phyloP scores from a whole-genome alignment of 2,113 vertebrate genomes.

The Gobiocypris rarus region DNA sequence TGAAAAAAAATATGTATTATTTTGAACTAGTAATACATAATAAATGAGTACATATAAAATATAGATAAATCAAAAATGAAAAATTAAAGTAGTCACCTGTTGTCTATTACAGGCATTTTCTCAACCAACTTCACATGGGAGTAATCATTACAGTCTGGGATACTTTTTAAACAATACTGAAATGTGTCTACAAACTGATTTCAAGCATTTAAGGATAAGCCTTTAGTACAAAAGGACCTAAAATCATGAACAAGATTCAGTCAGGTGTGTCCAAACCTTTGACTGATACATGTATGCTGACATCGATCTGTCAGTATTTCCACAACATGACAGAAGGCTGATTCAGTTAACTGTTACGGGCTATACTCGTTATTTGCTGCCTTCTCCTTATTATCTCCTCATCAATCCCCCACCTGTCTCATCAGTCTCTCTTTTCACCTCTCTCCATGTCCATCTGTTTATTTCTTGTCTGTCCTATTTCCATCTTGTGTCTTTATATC shows the following conservation, averaged over 20 bases:
- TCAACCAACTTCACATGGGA: too few species aligned
- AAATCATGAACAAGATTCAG: neutral
- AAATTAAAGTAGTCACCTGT: too few species aligned
- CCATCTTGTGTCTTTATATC: conserved; percentile 5
- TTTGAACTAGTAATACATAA: too few species aligned
- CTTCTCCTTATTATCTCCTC: neutral
- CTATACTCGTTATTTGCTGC: conserved; percentile 40
- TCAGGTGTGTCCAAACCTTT: neutral
- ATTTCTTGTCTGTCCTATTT: neutral
- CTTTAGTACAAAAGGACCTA: neutral
- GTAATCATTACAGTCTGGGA: too few species aligned
- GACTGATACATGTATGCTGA: neutral
- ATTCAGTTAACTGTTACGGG: conserved; percentile 52
- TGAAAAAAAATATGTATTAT: too few species aligned
- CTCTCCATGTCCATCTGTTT: conserved; percentile 2
- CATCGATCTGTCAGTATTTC: conserved; percentile 26
- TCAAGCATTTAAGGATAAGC: neutral
- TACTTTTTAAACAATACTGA: neutral
- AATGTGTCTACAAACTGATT: too few species aligned
- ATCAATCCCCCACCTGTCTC: neutral
- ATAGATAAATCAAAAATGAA: too few species aligned
- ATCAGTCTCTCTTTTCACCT: neutral
- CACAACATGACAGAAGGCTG: conserved; percentile 53
- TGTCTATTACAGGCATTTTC: too few species aligned
- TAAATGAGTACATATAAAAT: too few species aligned